Conservation (phyloP, 92 coral and sea anemone genomes). For the Zoanthus gigantus region DNA sequence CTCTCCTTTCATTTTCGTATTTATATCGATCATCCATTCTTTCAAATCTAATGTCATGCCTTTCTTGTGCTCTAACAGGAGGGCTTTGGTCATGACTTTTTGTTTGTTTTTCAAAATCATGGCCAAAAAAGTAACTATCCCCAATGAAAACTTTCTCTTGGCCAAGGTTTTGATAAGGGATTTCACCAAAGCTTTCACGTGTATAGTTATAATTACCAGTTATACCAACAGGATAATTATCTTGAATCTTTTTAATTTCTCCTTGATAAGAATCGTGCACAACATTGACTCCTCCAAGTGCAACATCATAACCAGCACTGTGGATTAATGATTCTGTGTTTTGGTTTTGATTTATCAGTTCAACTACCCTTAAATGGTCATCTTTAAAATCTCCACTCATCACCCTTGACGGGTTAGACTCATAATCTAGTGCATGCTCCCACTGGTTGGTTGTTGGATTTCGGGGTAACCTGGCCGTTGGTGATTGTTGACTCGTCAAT, state of each 20-base stretch:
- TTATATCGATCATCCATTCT: constrained; percentile 9
- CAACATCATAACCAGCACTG: too few relatives aligned
- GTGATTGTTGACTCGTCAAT: neutral
- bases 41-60: constrained; percentile 14
- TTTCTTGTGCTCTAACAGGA: neutral
- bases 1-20: constrained; percentile 34
- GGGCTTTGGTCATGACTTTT: neutral
- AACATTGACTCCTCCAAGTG: neutral
- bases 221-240: neutral
- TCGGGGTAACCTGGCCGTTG: neutral
- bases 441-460: neutral
- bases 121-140: too few relatives aligned
- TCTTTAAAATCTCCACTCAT: neutral
- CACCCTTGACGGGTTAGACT: neutral
- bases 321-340: neutral
- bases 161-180: neutral
- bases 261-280: neutral
- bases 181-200: neutral
- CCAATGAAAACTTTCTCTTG: neutral
- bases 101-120: neutral
- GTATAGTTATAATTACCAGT: neutral
- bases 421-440: neutral
- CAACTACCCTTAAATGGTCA: constrained; percentile 2
- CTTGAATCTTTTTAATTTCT: neutral
- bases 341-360: neutral